Conservation (phyloP, 2,888 invertebrate genomes). For the Monopis laevigella region DNA sequence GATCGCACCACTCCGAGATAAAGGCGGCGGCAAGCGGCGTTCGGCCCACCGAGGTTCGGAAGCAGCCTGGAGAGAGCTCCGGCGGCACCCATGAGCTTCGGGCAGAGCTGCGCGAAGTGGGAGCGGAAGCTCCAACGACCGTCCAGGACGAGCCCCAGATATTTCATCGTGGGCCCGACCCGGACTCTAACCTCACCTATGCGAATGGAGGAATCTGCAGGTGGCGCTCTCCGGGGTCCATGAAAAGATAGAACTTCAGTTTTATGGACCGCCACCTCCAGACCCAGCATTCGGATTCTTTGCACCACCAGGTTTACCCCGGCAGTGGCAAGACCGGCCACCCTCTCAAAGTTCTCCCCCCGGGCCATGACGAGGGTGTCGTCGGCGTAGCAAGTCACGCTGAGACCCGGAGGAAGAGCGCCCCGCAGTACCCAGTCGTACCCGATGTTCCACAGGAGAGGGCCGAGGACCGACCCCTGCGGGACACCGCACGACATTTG, state of each 20-base stretch:
- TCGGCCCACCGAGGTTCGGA: not conserved
- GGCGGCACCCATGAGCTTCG: not conserved
- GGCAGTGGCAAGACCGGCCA: not conserved
- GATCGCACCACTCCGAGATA: not conserved
- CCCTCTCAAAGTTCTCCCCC: slow-evolving; percentile 2
- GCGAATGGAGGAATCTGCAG: not conserved
- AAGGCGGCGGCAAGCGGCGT: not conserved
- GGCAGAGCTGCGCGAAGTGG: slow-evolving; percentile 13
- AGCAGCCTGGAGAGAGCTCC: not conserved
- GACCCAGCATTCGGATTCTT: not conserved
- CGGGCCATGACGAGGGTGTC: slow-evolving; percentile 16
- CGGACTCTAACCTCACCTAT: slow-evolving; percentile 7
- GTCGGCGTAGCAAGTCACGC: slow-evolving; percentile 16
- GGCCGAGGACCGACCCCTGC: slow-evolving; percentile 19
- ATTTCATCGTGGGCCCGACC: slow-evolving; percentile 13
- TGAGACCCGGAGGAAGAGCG: not conserved
- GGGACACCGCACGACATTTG: slow-evolving; percentile 15
- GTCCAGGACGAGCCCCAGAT: slow-evolving; percentile 17
- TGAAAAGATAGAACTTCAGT: not conserved
- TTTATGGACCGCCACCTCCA: not conserved
- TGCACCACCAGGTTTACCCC: not conserved
- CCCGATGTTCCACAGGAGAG: slow-evolving; percentile 15
- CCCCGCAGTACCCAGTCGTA: slow-evolving; percentile 14
- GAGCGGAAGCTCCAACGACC: slow-evolving; percentile 14
- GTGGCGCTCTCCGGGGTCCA: not conserved